Evolutionary conservation across 2,888 invertebrate genomes (phyloP).

Genomic region (Luperina nickerlii): DNA sequence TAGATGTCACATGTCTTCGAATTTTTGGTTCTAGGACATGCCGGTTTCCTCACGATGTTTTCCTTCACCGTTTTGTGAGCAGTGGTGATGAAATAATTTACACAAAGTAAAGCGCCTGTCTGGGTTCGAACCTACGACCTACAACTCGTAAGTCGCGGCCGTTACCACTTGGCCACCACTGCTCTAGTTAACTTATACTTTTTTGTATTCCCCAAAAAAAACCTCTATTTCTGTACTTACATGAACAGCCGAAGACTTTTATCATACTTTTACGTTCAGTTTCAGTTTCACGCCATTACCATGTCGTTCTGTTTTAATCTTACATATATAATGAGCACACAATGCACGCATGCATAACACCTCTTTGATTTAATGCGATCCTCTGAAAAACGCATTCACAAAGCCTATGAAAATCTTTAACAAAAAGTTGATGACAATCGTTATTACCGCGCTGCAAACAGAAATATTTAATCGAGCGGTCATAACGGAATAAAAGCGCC

Average conservation of each 20-base stretch:
- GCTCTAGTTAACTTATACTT: neutral
- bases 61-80: no score
- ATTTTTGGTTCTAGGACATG: no score
- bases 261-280: neutral
- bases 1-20: no score
- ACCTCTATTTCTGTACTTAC: neutral
- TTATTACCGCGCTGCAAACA: slow-evolving; percentile 36
- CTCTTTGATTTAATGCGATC: slow-evolving; percentile 18
- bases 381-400: slow-evolving; percentile 13
- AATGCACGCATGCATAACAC: slow-evolving; percentile 2
- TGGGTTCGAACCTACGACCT: no score
- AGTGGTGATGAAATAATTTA: no score
- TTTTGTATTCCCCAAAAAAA: neutral
- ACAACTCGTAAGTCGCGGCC: no score
- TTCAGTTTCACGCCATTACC: neutral
- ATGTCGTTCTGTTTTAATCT: slow-evolving; percentile 18
- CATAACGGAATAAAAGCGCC: slow-evolving; percentile 8
- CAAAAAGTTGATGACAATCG: slow-evolving; percentile 51
- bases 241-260: neutral
- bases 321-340: slow-evolving; percentile 20
- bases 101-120: no score
- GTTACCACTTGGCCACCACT: no score
- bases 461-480: slow-evolving; percentile 50
- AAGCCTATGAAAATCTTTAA: slow-evolving; percentile 31
- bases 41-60: no score